phyloP scores from a whole-genome alignment of 2,797 vertebrate genomes.

The Champsocephalus esox region DNA sequence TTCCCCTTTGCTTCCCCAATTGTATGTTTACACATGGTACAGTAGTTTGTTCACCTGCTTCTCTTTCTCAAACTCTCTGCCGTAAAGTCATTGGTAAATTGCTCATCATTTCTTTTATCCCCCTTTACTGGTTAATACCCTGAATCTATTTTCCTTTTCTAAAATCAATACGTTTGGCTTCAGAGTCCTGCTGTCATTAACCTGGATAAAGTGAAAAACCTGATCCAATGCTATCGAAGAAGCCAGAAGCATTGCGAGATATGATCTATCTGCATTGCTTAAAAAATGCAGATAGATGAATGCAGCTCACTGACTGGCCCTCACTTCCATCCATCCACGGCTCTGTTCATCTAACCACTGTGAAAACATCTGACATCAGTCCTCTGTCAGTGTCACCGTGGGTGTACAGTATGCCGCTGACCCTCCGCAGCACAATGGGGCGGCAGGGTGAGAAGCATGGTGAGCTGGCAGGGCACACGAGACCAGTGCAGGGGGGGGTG shows the following conservation, averaged over 20 bases:
- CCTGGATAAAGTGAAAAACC: neutral
- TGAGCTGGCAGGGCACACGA: constrained; percentile 55
- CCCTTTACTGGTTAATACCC: neutral
- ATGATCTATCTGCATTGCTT: constrained; percentile 33
- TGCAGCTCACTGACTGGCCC: constrained; percentile 33
- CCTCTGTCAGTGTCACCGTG: constrained; percentile 59
- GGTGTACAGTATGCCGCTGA: constrained; percentile 57
- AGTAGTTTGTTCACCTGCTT: neutral
- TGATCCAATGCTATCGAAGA: constrained; percentile 20
- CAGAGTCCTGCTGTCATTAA: neutral
- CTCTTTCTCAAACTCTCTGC: neutral
- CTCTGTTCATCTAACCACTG: constrained; percentile 48
- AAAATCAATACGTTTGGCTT: constrained; percentile 7
- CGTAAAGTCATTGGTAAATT: neutral
- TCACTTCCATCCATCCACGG: constrained; percentile 29
- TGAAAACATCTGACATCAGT: constrained; percentile 82
- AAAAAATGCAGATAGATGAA: constrained; percentile 35
- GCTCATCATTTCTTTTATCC: neutral
- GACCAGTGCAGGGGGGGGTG: constrained; percentile 44
- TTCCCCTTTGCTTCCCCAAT: neutral
- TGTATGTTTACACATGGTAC: neutral
- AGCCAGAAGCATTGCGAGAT: constrained; percentile 9
- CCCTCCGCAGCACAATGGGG: constrained; percentile 63
- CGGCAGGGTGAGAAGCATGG: constrained; percentile 53
- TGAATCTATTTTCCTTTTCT: neutral